Conservation (phyloP, 2,797 vertebrate species). For the Rhinophrynus dorsalis region DNA sequence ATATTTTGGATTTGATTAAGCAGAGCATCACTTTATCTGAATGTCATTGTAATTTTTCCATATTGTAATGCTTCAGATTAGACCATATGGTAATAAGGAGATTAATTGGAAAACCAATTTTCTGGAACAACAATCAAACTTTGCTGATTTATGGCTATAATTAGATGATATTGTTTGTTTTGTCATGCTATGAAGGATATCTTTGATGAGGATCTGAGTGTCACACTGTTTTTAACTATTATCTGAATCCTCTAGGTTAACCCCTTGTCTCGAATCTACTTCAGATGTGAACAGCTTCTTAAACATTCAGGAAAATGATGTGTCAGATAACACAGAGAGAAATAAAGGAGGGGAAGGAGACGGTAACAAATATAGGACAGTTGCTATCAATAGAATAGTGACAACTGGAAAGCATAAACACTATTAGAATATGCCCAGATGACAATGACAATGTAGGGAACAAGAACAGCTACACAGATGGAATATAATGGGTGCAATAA, state of each 20-base stretch:
- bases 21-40: constrained; percentile 62
- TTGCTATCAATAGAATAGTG: neutral
- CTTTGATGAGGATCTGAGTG: constrained; percentile 38
- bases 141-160: constrained; percentile 59
- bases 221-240: constrained; percentile 25
- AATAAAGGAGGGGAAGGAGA: neutral
- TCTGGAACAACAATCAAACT: constrained; percentile 55
- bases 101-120: constrained; percentile 61
- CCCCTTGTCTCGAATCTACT: neutral
- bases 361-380: neutral
- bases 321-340: neutral
- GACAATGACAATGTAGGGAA: neutral
- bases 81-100: constrained; percentile 63
- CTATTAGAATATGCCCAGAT: neutral
- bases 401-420: neutral
- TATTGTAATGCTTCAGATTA: constrained; percentile 58
- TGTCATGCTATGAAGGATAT: constrained; percentile 45
- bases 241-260: constrained; percentile 19
- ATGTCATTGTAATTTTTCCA: constrained; percentile 62
- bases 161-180: constrained; percentile 54
- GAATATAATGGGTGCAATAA: too few relatives aligned
- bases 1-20: constrained; percentile 65
- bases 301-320: neutral
- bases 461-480: too few relatives aligned
- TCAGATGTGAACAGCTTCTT: neutral